Conservation (phyloP, 2,888 invertebrate genomes). For the Acanthosepion pharaonis region DNA sequence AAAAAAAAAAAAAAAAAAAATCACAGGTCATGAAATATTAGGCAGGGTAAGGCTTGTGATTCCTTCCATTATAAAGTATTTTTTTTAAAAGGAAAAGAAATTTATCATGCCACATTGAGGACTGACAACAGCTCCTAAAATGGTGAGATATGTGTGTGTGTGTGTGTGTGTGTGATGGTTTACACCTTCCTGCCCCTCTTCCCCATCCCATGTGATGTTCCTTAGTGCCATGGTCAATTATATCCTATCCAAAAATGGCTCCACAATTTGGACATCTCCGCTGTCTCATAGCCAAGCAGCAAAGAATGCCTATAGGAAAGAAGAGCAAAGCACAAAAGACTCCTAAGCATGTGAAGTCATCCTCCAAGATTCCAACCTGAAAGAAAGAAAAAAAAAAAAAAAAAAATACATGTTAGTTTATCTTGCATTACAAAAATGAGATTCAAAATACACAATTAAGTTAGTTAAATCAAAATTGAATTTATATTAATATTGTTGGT, state of each 20-base stretch:
- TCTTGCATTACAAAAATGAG: background rate
- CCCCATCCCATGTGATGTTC: background rate
- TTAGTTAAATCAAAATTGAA: too few species aligned
- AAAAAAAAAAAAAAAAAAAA: too few species aligned
- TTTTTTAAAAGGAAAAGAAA: too few species aligned
- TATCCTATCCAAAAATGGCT: conserved; percentile 81
- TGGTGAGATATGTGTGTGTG: background rate
- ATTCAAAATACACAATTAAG: background rate
- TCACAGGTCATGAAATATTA: too few species aligned
- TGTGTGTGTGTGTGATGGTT: background rate
- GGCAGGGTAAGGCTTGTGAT: too few species aligned
- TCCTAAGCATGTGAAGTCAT: conserved; percentile 89
- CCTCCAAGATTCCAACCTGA: conserved; percentile 86
- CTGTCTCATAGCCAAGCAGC: conserved; percentile 88
- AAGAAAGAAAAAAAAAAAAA: conserved; percentile 50
- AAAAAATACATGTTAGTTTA: background rate
- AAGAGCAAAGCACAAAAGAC: conserved; percentile 88
- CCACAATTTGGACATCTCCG: conserved; percentile 91
- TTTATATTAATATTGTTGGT: too few species aligned
- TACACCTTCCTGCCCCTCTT: conserved; percentile 2
- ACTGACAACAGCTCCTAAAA: background rate
- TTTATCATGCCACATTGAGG: background rate
- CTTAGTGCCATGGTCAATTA: background rate
- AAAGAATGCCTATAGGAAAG: conserved; percentile 90
- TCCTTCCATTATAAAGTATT: too few species aligned